A percentile compares a stretch with the other conserved stretches of the same genome.
phyloP scores from a whole-genome alignment of 2,113 vertebrate genomes.

The Ceratotherium simum region DNA sequence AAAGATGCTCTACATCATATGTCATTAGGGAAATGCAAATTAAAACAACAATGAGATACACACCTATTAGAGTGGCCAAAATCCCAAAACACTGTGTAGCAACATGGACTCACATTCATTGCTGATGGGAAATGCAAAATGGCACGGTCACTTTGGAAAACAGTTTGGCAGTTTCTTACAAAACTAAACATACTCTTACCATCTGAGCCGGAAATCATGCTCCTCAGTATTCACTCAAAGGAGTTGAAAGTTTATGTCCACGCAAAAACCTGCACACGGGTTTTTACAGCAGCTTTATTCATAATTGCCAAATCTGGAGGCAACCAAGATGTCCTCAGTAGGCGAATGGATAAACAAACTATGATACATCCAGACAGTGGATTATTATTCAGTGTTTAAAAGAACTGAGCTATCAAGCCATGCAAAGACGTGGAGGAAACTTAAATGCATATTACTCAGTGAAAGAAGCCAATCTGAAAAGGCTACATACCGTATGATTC shows the following conservation, averaged over 20 bases:
- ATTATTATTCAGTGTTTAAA: background rate
- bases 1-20: too few relatives aligned
- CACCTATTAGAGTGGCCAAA: background rate
- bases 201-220: background rate
- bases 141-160: too few relatives aligned
- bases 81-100: too few relatives aligned
- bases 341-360: background rate
- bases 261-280: background rate
- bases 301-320: background rate
- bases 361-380: background rate
- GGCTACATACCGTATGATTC: background rate
- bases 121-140: too few relatives aligned
- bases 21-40: background rate
- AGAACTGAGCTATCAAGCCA: background rate
- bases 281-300: background rate
- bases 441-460: background rate
- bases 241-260: background rate
- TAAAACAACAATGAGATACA: background rate
- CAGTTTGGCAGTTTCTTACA: background rate
- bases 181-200: background rate
- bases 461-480: background rate
- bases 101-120: background rate
- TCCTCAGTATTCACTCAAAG: background rate
- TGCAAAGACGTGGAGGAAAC: background rate
- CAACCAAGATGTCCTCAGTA: background rate